Evolutionary conservation across 2,888 invertebrate genomes (phyloP), one percentile per base, ranked within the genome.

Genomic region (Aspidapion aeneum): DNA sequence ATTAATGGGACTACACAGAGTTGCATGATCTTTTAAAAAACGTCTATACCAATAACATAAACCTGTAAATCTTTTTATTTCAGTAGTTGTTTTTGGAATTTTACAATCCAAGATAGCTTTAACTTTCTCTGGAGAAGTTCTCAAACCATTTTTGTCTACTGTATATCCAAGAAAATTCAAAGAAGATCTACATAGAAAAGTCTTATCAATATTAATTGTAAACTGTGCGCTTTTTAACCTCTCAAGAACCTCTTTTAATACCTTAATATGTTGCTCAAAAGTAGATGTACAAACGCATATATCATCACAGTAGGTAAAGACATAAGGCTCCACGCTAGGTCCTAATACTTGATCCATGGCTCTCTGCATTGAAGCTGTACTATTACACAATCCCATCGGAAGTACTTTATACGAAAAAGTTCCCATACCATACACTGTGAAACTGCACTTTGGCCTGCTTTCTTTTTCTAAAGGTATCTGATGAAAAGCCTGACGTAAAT

Each of bases 401-500:
- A 65, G 52, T 18, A 63, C 3, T 35, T 35, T 35, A 12, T 35
- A 35, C 5, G 35, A 12, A 35, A 35, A 35, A 3, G 35, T 35
- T 9, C 66, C 69, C n/a, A 5, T n/a, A 18, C 66, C 69, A 50
- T 55, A 63, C 1, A 64, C 60, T 22, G 66, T 48, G 64, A 67
- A 18, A 63, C 64, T 12, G 65, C 64, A 35, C 55, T 65, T 62
- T 12, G 51, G 62, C 18, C 52, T 18, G 1, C 59, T 61, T 12
- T 57, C 20, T 18, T 18, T 58, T 9, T 52, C 58, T 18, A 67
- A 55, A 2, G 71, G 71, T 21, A 76, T 66, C 58, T 76, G 73
- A 55, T 66, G 70, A 58, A 74, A 76, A 1, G 74, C 75, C n/a
- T 54, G 55, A 21, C 68, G 67, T 2, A 72, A 55, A 63, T 78